Conservation (phyloP, 2,113 vertebrate species). For the Choloepus hoffmanni region DNA sequence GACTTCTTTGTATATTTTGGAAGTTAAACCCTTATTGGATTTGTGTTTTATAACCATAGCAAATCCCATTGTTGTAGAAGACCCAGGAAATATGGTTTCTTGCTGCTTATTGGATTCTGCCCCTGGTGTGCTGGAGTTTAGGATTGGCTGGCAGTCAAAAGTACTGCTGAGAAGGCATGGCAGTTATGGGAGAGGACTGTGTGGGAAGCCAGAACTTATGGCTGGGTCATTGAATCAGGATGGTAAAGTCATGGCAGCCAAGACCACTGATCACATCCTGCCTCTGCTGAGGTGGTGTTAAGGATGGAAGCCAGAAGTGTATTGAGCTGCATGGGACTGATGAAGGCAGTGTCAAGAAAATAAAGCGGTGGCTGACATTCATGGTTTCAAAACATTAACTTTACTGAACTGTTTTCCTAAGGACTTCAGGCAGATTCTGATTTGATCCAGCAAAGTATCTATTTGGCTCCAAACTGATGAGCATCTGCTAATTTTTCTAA, state of each 20-base stretch:
- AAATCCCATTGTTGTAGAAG: not conserved
- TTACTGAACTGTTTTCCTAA: slow-evolving; percentile 59
- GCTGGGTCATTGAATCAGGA: not conserved
- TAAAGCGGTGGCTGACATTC: slow-evolving; percentile 35
- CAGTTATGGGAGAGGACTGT: not conserved
- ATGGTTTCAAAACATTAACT: slow-evolving; percentile 66
- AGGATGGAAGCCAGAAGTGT: not conserved
- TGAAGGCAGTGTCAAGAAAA: slow-evolving; percentile 31
- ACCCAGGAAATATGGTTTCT: not conserved
- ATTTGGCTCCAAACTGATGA: slow-evolving; percentile 72
- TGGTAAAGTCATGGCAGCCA: not conserved
- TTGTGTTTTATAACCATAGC: not conserved
- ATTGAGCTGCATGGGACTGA: not conserved
- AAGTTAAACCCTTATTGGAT: too few species aligned
- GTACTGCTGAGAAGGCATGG: not conserved
- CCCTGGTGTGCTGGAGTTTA: not conserved
- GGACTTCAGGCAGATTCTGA: slow-evolving; percentile 68
- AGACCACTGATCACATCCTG: not conserved
- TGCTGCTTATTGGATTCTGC: not conserved
- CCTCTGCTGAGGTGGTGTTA: not conserved
- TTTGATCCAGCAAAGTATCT: slow-evolving; percentile 69
- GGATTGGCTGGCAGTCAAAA: not conserved
- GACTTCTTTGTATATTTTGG: too few species aligned
- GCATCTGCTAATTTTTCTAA: slow-evolving; percentile 78
- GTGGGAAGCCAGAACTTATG: not conserved